phyloP scores from a whole-genome alignment of 2,888 invertebrate species.

The Drosophila falleni region DNA sequence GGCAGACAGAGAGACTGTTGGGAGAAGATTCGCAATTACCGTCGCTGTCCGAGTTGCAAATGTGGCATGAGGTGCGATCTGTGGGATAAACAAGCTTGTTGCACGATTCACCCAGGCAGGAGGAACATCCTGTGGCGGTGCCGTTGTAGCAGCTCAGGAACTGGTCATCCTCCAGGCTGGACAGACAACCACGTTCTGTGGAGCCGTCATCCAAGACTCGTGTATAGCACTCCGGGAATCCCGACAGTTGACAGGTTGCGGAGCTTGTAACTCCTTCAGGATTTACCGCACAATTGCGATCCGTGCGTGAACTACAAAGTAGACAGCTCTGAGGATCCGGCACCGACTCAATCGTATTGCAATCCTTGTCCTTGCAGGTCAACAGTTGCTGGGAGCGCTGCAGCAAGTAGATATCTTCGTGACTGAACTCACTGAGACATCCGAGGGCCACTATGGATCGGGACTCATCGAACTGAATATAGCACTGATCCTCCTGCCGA shows the following conservation, averaged over 20 bases:
- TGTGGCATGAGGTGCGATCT: slow-evolving; percentile 73
- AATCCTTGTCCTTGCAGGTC: slow-evolving; percentile 72
- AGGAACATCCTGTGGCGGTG: slow-evolving; percentile 66
- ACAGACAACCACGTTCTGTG: slow-evolving; percentile 83
- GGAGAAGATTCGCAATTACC: slow-evolving; percentile 69
- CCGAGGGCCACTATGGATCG: slow-evolving; percentile 60
- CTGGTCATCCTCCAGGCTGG: slow-evolving; percentile 77
- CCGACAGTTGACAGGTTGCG: slow-evolving; percentile 59
- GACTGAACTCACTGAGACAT: slow-evolving; percentile 78
- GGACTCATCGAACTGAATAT: slow-evolving; percentile 75
- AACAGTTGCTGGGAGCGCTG: slow-evolving; percentile 68
- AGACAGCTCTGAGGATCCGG: slow-evolving; percentile 63
- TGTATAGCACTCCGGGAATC: slow-evolving; percentile 78
- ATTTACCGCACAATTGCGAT: slow-evolving; percentile 69
- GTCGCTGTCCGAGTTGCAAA: slow-evolving; percentile 74
- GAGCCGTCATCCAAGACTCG: slow-evolving; percentile 77
- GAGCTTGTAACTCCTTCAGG: slow-evolving; percentile 49
- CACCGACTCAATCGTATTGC: slow-evolving; percentile 69
- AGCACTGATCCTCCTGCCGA: slow-evolving; percentile 78
- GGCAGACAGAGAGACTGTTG: slow-evolving; percentile 67
- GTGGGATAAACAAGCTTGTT: slow-evolving; percentile 73
- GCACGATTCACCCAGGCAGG: slow-evolving; percentile 72
- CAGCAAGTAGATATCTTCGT: slow-evolving; percentile 65
- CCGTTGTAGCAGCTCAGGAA: slow-evolving; percentile 79
- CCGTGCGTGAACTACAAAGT: slow-evolving; percentile 81